Evolutionary conservation across 2,113 vertebrate species (phyloP).

Genomic region (Lophius piscatorius): DNA sequence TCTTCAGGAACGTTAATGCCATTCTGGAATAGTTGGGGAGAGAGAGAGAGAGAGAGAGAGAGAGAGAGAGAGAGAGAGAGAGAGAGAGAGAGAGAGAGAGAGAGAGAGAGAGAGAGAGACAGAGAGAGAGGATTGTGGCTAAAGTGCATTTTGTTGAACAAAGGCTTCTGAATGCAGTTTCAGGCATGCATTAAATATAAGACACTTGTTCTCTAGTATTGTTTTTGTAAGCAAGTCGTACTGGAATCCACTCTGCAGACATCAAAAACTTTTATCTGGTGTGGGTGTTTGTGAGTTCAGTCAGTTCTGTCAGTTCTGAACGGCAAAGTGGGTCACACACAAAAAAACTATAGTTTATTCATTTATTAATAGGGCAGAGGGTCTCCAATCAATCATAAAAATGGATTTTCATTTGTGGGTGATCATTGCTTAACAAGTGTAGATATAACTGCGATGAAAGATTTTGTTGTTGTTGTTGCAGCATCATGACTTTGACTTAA

Average conservation of each 20-base stretch:
- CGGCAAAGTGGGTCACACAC: constrained; percentile 19
- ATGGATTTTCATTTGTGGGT: too few species aligned
- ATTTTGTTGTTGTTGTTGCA: too few species aligned
- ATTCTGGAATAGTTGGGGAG: constrained; percentile 9
- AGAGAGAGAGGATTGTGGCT: constrained; percentile 3
- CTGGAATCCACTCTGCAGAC: constrained; percentile 19
- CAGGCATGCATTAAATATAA: constrained; percentile 40
- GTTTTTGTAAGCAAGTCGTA: constrained; percentile 30
- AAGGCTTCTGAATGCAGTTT: constrained; percentile 17
- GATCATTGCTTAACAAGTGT: too few species aligned
- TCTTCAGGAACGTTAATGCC: constrained; percentile 8
- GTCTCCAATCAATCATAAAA: constrained; percentile 1
- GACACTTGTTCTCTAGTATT: constrained; percentile 36
- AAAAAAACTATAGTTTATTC: constrained; percentile 35
- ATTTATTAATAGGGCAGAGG: background rate
- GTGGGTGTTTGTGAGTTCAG: background rate
- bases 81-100: too few species aligned
- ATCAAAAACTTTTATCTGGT: constrained; percentile 34
- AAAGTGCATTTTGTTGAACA: constrained; percentile 19
- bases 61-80: constrained; percentile 7
- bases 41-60: constrained; percentile 7
- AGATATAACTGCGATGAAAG: too few species aligned
- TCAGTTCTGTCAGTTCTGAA: constrained; percentile 8
- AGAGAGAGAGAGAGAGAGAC: too few species aligned
- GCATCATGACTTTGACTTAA: too few species aligned